A percentile compares a stretch with the other conserved stretches of the same genome.
These are phyloP conservation scores for Drosophila prolongata DNA, from an alignment of 2,888 invertebrate species.

Conservation along the genomic window DNA sequence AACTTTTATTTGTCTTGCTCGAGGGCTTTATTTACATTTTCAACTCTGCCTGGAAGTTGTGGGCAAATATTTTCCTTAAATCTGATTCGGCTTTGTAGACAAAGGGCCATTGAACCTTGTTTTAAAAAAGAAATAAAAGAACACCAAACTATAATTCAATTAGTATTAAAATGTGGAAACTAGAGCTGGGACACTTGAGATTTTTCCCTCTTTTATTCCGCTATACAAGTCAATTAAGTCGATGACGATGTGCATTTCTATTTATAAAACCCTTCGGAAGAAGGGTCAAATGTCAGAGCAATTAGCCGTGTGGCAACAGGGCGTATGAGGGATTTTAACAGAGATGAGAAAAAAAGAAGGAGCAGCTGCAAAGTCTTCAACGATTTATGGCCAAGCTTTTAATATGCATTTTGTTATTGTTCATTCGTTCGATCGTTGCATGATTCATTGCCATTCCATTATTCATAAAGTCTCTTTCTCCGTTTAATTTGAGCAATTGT, in stretches of 20 bases:
- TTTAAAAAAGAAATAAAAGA: neutral
- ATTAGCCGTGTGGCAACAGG: constrained; percentile 39
- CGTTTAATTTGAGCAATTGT: constrained; percentile 27
- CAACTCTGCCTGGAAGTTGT: constrained; percentile 34
- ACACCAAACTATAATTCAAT: neutral
- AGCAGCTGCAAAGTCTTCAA: constrained; percentile 5
- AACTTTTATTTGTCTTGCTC: constrained; percentile 33
- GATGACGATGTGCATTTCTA: constrained; percentile 24
- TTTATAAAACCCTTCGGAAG: constrained; percentile 23
- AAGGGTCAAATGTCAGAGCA: constrained; percentile 50
- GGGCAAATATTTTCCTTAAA: constrained; percentile 56
- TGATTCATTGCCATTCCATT: constrained; percentile 57
- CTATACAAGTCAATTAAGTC: constrained; percentile 27
- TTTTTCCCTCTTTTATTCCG: neutral
- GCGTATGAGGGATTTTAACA: constrained; percentile 21
- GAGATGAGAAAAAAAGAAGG: neutral
- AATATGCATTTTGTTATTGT: constrained; percentile 56
- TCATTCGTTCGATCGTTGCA: constrained; percentile 26
- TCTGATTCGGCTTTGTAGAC: constrained; percentile 25
- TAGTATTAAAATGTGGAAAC: neutral
- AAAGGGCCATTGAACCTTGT: constrained; percentile 29
- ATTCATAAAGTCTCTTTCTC: constrained; percentile 38
- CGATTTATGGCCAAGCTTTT: constrained; percentile 45
- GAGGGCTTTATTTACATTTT: constrained; percentile 27
- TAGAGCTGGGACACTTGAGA: neutral